Base-by-base conservation (phyloP, 2,797 vertebrate species). In the Acridotheres tristis region DNA sequence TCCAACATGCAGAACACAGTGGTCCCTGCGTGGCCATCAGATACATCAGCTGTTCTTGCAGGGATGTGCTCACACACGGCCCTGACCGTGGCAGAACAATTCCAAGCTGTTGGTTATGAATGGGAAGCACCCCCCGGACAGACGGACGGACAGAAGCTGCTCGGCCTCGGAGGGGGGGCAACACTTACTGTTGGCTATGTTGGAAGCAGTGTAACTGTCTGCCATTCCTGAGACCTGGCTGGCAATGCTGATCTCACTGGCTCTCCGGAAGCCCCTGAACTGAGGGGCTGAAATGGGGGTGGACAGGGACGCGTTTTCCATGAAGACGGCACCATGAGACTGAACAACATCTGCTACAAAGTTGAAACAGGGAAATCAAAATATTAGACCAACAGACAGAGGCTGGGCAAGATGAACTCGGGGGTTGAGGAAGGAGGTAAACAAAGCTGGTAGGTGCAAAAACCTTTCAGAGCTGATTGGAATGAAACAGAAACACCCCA, bases 221-320 rank as follows among this genome's bases (percentile, higher is more conserved):
- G 99, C 99, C 99, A 99, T 98, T 98, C 99, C 99, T 77, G 99
- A 99, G 97, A 99, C 99, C 98, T 99, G 99, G 98, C 99, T 99
- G 98, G 99, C 98, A 97, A 99, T 99, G 98, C 99, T 99, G 98
- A 98, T 98, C 98, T 99, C 99, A 97, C 99, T 99, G 97, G 99
- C 98, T 96, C 99, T 98, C 98, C 99, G 98, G 97, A 98, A 98
- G 95, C 98, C 98, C 95, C 99, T 98, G 98, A 98, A 98, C 91
- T 98, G 85, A 96, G 99, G 98, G 95, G 98, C 98, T 85, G 98
- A 98, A 97, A 98, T 92, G 26, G 99, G 99, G 92, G 99, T 99
- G 93, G 99, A 99, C 96, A 99, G 99, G 96, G 98, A 98, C 55
- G 97, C 94, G 96, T 95, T 99, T 98, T 99, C 99, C 98, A 99